phyloP scores from a whole-genome alignment of 2,113 vertebrate genomes.

The Nannobrachium achirus region DNA sequence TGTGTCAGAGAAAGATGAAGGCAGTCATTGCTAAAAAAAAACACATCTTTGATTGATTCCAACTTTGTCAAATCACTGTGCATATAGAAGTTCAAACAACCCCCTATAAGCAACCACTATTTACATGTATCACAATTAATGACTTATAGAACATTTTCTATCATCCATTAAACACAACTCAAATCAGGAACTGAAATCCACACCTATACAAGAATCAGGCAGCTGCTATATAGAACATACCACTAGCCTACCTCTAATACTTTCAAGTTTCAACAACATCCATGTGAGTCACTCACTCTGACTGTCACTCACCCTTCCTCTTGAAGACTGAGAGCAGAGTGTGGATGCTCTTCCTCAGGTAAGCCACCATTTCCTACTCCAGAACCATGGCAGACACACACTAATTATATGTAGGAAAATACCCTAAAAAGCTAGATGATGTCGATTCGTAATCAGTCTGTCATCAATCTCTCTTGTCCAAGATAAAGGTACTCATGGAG shows the following conservation, averaged over 20 bases:
- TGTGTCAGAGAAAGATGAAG: neutral
- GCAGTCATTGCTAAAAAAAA: too few relatives aligned
- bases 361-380: slow-evolving; percentile 87
- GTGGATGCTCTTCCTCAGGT: slow-evolving; percentile 86
- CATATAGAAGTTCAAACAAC: too few relatives aligned
- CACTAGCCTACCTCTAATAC: too few relatives aligned
- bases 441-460: neutral
- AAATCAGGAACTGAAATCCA: neutral
- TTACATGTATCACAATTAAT: neutral
- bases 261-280: too few relatives aligned
- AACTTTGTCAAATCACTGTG: too few relatives aligned
- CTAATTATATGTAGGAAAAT: neutral
- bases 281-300: neutral
- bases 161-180: neutral
- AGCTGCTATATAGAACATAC: too few relatives aligned
- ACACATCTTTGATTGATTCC: too few relatives aligned
- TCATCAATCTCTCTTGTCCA: neutral
- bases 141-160: neutral
- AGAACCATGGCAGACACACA: slow-evolving; percentile 32
- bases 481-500: slow-evolving; percentile 15
- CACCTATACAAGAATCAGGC: neutral
- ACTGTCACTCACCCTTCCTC: slow-evolving; percentile 89
- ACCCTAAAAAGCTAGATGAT: too few relatives aligned
- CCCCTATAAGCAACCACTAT: too few relatives aligned
- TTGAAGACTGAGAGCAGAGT: slow-evolving; percentile 90